These are phyloP conservation scores for Spinus olivaceus DNA, from an alignment of 2,797 vertebrate genomes.

Conservation along the genomic window DNA sequence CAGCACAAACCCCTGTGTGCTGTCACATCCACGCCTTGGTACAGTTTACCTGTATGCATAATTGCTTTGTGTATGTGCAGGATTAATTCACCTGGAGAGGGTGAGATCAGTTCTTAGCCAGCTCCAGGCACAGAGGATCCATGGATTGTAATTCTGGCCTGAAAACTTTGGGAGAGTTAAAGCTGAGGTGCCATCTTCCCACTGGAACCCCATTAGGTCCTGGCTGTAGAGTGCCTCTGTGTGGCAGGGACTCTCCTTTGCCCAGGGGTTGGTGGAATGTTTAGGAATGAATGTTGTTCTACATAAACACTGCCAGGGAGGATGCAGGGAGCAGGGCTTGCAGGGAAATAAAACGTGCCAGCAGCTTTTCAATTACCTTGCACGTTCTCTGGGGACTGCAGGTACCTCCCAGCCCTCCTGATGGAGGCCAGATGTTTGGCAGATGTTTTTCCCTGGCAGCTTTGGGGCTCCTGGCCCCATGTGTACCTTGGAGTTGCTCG, in stretches of 20 bases:
- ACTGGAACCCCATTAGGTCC: fast-evolving
- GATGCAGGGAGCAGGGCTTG: fast-evolving
- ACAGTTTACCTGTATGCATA: fast-evolving
- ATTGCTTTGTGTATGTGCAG: fast-evolving
- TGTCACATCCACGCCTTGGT: neutral
- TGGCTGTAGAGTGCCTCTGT: neutral
- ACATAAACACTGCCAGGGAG: neutral
- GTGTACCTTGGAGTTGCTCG: neutral
- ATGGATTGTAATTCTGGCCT: neutral
- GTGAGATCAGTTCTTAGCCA: neutral
- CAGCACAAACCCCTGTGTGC: neutral
- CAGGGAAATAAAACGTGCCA: neutral
- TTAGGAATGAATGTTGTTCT: neutral
- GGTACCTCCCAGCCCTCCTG: neutral
- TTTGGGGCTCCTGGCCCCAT: neutral
- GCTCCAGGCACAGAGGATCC: neutral
- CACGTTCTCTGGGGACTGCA: neutral
- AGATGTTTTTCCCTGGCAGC: neutral
- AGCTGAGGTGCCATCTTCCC: neutral
- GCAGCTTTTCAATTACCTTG: neutral
- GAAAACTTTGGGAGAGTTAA: neutral
- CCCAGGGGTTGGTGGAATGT: neutral
- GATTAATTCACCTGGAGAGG: too few relatives aligned
- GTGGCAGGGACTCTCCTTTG: neutral
- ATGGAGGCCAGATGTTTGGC: slow-evolving; percentile 11